phyloP scores from a whole-genome alignment of 1,140 invertebrate species.

The Zaprionus vittiger region DNA sequence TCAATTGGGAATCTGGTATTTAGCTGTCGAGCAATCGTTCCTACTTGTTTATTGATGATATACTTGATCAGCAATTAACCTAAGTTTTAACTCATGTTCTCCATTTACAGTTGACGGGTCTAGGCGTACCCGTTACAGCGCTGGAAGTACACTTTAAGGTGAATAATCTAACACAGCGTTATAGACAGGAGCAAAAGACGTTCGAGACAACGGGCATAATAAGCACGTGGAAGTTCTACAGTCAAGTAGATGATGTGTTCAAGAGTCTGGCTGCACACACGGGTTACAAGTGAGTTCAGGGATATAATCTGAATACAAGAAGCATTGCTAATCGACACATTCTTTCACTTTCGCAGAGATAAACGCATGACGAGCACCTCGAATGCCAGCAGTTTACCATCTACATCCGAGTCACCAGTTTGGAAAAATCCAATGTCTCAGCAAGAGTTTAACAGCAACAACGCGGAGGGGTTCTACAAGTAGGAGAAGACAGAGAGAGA shows the following conservation, averaged over 20 bases:
- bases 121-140: conserved; percentile 81
- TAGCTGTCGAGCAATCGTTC: no score
- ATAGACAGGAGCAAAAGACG: conserved; percentile 81
- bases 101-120: conserved; percentile 37
- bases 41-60: no score
- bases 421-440: conserved; percentile 84
- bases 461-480: conserved; percentile 84
- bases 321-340: not conserved
- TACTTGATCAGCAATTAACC: not conserved
- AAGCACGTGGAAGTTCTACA: conserved; percentile 83
- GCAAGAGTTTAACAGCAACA: conserved; percentile 83
- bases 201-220: conserved; percentile 81
- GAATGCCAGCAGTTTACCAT: conserved; percentile 81
- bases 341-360: conserved; percentile 56
- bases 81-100: not conserved
- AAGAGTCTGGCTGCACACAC: conserved; percentile 80
- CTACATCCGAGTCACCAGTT: conserved; percentile 82
- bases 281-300: conserved; percentile 71
- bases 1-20: no score
- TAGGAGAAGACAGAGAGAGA: conserved; percentile 20
- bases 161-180: conserved; percentile 82
- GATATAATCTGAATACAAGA: not conserved
- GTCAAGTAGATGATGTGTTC: conserved; percentile 83
- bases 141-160: conserved; percentile 84
- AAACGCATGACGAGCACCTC: conserved; percentile 83